Evolutionary conservation across 2,797 vertebrate species (phyloP).

Genomic region (Mycteria americana): DNA sequence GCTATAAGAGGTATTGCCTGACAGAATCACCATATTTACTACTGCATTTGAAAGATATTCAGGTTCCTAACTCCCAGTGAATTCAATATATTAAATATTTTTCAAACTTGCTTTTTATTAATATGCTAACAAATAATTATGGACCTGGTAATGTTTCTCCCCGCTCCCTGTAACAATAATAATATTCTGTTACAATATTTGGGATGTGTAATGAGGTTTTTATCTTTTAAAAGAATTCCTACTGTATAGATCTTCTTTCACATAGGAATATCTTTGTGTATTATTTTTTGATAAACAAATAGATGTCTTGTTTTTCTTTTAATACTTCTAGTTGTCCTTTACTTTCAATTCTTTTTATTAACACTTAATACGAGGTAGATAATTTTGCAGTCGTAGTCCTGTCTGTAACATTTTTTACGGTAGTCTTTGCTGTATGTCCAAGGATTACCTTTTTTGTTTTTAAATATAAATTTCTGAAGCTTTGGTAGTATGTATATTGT

Average conservation of each 20-base stretch:
- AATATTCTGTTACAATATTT: neutral
- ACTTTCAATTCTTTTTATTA: neutral
- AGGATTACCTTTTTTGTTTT: neutral
- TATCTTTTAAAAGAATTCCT: neutral
- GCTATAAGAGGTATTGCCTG: neutral
- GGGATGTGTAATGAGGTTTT: neutral
- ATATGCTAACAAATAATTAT: neutral
- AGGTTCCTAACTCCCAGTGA: neutral
- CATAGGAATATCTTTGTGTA: neutral
- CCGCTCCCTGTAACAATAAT: neutral
- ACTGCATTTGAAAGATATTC: neutral
- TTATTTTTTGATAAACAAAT: neutral
- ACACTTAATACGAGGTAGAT: neutral
- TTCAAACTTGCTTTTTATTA: neutral
- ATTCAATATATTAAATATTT: neutral
- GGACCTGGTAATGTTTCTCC: neutral
- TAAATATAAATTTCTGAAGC: neutral
- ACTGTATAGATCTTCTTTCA: neutral
- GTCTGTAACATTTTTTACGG: neutral
- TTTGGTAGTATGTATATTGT: neutral
- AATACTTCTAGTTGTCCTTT: neutral
- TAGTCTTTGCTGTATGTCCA: neutral
- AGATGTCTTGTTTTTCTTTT: neutral
- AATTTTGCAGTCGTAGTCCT: neutral
- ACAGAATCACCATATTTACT: neutral